These are phyloP conservation scores for Noctilio leporinus DNA, from an alignment of 2,113 vertebrate species.

Conservation along the genomic window DNA sequence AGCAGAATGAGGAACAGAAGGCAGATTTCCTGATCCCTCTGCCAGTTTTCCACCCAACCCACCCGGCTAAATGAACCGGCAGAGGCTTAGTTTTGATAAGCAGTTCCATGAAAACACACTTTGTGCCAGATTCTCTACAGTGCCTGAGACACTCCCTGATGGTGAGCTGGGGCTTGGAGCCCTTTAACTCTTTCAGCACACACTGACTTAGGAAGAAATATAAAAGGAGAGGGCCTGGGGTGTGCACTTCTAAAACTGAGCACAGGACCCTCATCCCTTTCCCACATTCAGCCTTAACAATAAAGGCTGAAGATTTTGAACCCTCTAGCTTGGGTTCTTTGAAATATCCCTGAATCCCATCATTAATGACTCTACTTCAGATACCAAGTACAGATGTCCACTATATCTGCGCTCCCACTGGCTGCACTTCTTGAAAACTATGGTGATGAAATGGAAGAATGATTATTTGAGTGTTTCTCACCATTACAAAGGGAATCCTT, in stretches of 20 bases:
- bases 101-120: slow-evolving; percentile 52
- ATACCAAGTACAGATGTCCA: background rate
- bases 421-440: background rate
- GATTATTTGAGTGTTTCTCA: background rate
- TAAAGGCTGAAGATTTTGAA: background rate
- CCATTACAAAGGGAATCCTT: background rate
- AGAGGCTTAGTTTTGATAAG: slow-evolving; percentile 63
- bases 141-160: slow-evolving; percentile 34
- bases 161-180: background rate
- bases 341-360: background rate
- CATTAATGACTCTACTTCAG: background rate
- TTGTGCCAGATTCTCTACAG: slow-evolving; percentile 45
- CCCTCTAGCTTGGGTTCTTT: background rate
- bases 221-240: background rate
- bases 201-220: too few relatives aligned
- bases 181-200: slow-evolving; percentile 18
- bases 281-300: background rate
- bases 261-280: background rate
- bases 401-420: background rate
- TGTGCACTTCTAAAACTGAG: background rate
- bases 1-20: slow-evolving; percentile 45
- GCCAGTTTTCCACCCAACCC: slow-evolving; percentile 64
- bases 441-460: background rate
- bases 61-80: slow-evolving; percentile 10
- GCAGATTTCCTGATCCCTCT: slow-evolving; percentile 57